These are phyloP conservation scores for Glomeris maerens DNA, from an alignment of 1,140 invertebrate species.

Conservation along the genomic window DNA sequence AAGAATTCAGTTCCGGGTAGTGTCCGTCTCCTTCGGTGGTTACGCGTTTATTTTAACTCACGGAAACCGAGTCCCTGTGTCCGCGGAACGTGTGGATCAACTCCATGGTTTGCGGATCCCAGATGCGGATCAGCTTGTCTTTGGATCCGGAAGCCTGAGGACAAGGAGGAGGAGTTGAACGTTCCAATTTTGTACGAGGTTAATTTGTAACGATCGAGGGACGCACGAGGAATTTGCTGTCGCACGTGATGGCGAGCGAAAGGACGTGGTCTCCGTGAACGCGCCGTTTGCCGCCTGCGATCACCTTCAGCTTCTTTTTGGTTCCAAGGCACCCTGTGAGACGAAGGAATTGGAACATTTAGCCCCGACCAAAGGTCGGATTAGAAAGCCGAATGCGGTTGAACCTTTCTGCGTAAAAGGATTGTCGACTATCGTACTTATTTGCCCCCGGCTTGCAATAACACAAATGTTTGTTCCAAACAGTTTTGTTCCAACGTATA, in stretches of 20 bases:
- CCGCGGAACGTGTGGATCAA: conserved; percentile 59
- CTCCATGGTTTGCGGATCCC: conserved; percentile 60
- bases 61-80: conserved; percentile 34
- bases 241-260: conserved; percentile 61
- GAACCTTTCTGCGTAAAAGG: too few relatives aligned
- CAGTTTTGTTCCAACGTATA: too few relatives aligned
- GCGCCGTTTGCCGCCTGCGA: conserved; percentile 24
- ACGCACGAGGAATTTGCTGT: conserved; percentile 65
- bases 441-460: too few relatives aligned
- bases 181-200: conserved; percentile 2
- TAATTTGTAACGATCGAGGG: conserved; percentile 3
- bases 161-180: conserved; percentile 8
- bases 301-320: too few relatives aligned
- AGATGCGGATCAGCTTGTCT: conserved; percentile 62
- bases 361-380: too few relatives aligned
- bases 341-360: too few relatives aligned
- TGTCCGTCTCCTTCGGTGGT: not conserved
- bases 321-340: too few relatives aligned
- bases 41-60: conserved; percentile 20
- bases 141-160: conserved; percentile 53
- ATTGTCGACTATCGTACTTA: too few relatives aligned
- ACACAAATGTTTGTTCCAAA: too few relatives aligned
- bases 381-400: too few relatives aligned
- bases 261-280: conserved; percentile 45
- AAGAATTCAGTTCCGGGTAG: too few relatives aligned